Evolutionary conservation across 2,797 vertebrate species (phyloP).

Genomic region (Catamblyrhynchus diadema): DNA sequence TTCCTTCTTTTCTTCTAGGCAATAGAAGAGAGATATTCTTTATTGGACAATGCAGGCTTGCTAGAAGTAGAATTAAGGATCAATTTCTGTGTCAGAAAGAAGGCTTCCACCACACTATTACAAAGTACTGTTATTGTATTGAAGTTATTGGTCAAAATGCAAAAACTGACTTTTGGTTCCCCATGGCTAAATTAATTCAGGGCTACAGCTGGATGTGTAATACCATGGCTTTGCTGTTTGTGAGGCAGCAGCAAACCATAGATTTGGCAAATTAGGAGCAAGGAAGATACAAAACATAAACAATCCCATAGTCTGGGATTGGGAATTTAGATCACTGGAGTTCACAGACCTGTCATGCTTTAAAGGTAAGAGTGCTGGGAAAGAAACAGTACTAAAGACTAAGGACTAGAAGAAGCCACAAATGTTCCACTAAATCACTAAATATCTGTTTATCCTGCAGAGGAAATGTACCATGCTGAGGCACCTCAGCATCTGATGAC

Average conservation of each 20-base stretch:
- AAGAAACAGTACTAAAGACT: neutral
- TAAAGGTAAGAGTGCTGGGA: neutral
- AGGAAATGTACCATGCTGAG: neutral
- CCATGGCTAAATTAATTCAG: neutral
- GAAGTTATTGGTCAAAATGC: neutral
- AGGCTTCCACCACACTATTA: neutral
- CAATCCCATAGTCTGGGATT: accelerated
- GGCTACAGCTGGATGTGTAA: neutral
- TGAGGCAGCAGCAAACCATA: neutral
- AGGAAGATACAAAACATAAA: neutral
- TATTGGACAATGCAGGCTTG: neutral
- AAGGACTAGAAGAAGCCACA: neutral
- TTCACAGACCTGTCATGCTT: neutral
- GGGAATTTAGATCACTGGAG: neutral
- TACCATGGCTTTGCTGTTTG: neutral
- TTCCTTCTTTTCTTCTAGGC: neutral
- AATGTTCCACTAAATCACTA: neutral
- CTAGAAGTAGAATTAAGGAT: neutral
- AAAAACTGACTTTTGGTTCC: neutral
- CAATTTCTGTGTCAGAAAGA: neutral
- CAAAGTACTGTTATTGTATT: neutral
- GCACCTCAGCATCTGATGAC: neutral
- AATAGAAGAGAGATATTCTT: neutral
- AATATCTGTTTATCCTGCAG: neutral
- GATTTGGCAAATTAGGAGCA: neutral